Conservation (phyloP, 2,113 vertebrate species). For the Melanocharis versteri region DNA sequence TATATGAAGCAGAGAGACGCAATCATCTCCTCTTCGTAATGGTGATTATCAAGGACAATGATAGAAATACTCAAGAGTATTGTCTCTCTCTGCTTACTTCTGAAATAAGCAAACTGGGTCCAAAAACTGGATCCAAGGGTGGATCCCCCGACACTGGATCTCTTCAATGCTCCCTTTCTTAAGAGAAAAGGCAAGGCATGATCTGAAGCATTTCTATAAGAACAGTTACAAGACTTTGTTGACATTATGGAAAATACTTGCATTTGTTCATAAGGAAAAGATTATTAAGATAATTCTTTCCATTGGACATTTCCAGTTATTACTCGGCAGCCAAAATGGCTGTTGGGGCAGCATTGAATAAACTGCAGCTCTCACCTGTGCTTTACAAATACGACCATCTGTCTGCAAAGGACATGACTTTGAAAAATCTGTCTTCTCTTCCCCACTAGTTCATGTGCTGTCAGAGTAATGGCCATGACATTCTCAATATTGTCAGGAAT, state of each 20-base stretch:
- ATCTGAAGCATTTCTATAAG: neutral
- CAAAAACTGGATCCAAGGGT: neutral
- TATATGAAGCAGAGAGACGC: neutral
- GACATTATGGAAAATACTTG: neutral
- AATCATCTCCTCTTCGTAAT: neutral
- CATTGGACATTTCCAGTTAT: neutral
- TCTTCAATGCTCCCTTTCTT: neutral
- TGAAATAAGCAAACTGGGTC: neutral
- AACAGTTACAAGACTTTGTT: neutral
- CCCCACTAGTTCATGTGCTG: conserved; percentile 10
- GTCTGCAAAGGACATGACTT: neutral
- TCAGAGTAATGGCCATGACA: conserved; percentile 71
- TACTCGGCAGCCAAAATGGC: neutral
- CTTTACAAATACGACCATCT: neutral
- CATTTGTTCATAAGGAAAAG: neutral
- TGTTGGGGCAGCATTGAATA: neutral
- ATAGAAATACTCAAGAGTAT: neutral
- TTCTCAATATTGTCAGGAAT: conserved; percentile 67
- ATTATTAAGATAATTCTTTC: neutral
- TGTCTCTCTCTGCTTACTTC: neutral
- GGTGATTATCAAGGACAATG: rapidly evolving
- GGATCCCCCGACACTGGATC: neutral
- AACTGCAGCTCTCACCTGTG: neutral
- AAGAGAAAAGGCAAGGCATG: neutral
- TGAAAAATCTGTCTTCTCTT: neutral